A percentile compares a stretch with the other conserved stretches of the same genome.
phyloP scores from a whole-genome alignment of 2,113 vertebrate species.

The Myotis davidii region DNA sequence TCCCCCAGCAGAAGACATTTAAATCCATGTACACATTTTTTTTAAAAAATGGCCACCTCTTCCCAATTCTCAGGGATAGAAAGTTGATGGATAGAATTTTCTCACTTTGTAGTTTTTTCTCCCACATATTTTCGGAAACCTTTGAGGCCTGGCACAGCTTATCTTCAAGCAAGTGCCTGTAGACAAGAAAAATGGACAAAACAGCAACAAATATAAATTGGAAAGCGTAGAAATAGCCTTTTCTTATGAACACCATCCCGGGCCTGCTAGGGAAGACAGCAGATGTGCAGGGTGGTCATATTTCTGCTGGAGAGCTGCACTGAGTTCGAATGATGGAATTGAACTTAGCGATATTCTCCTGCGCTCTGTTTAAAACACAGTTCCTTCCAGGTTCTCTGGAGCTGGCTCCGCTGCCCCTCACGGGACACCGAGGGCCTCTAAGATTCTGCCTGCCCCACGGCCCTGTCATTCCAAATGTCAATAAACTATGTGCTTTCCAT shows the following conservation, averaged over 20 bases:
- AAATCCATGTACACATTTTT: not conserved
- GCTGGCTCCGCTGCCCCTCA: not conserved
- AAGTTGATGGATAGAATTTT: slow-evolving; percentile 58
- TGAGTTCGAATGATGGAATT: not conserved
- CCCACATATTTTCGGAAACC: slow-evolving; percentile 50
- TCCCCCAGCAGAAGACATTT: not conserved
- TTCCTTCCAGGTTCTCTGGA: not conserved
- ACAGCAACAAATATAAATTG: slow-evolving; percentile 58
- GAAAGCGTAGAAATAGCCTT: slow-evolving; percentile 41
- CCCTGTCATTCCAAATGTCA: not conserved
- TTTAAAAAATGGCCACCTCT: not conserved
- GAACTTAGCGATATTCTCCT: not conserved
- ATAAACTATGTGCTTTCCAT: not conserved
- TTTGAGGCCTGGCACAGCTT: slow-evolving; percentile 50
- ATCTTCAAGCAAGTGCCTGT: slow-evolving; percentile 57
- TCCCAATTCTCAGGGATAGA: not conserved
- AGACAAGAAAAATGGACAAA: slow-evolving; percentile 72
- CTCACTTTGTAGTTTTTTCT: slow-evolving; percentile 43
- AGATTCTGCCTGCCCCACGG: not conserved
- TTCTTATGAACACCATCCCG: not conserved
- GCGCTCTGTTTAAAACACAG: slow-evolving; percentile 26
- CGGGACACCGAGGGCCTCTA: not conserved
- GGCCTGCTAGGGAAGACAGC: not conserved
- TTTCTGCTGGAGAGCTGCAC: not conserved
- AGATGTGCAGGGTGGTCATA: not conserved